phyloP scores from a whole-genome alignment of 2,888 invertebrate species.

The Drosophila meridionalis region DNA sequence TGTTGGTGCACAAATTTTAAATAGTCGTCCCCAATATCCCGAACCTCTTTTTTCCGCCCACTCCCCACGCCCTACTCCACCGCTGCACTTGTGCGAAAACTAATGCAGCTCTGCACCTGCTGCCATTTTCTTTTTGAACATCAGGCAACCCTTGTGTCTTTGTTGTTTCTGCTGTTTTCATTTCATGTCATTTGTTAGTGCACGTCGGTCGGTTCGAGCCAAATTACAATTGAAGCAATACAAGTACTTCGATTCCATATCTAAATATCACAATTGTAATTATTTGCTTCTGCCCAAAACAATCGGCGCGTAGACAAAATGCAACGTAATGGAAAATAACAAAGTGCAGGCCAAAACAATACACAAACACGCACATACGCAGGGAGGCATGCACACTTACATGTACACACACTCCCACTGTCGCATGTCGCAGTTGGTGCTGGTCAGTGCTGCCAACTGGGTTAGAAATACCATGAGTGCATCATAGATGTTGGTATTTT shows the following conservation, averaged over 20 bases:
- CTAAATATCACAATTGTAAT: conserved; percentile 32
- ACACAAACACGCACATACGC: conserved; percentile 22
- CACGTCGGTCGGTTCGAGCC: conserved; percentile 33
- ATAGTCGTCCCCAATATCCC: conserved; percentile 35
- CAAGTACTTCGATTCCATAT: conserved; percentile 55
- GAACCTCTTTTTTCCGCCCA: background rate
- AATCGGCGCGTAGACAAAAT: conserved; percentile 33
- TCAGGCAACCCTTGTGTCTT: conserved; percentile 62
- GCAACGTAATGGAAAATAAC: conserved; percentile 66
- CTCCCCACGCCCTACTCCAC: background rate
- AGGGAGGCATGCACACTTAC: background rate
- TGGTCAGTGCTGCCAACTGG: conserved; percentile 55
- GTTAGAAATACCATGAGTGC: conserved; percentile 42
- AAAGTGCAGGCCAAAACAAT: conserved; percentile 64
- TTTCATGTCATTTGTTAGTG: conserved; percentile 30
- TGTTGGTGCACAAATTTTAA: conserved; percentile 61
- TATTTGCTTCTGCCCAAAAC: conserved; percentile 27
- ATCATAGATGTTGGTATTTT: conserved; percentile 24
- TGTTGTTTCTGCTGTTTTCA: conserved; percentile 28
- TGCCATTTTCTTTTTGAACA: conserved; percentile 74
- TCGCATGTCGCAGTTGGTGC: conserved; percentile 15
- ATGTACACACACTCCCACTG: background rate
- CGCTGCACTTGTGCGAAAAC: conserved; percentile 8
- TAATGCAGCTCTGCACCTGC: conserved; percentile 71
- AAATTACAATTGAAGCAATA: conserved; percentile 73